A percentile compares a stretch with the other conserved stretches of the same genome.
Conservation (phyloP, 2,888 invertebrate genomes). For the Marasmarcha lunaedactyla region DNA sequence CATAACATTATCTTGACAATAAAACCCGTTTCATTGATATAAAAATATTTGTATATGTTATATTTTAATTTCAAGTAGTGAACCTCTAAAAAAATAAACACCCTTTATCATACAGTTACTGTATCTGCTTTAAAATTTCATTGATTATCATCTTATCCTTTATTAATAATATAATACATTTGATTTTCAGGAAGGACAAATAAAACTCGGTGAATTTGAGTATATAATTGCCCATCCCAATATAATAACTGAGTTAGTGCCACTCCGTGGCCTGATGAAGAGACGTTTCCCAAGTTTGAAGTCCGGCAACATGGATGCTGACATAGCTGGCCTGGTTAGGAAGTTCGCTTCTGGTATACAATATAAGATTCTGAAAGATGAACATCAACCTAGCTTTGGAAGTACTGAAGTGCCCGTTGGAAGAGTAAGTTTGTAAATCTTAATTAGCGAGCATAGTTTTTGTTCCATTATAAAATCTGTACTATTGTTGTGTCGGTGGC, state of each 20-base stretch:
- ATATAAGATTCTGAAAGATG: slow-evolving; percentile 76
- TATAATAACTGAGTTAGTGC: slow-evolving; percentile 81
- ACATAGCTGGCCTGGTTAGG: slow-evolving; percentile 72
- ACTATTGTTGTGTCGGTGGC: too few species aligned
- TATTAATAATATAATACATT: not conserved
- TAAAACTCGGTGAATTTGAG: slow-evolving; percentile 77
- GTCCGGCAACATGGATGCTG: slow-evolving; percentile 74
- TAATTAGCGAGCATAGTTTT: not conserved
- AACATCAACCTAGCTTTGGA: slow-evolving; percentile 79
- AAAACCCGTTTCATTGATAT: too few species aligned
- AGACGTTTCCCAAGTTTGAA: slow-evolving; percentile 78
- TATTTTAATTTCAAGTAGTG: too few species aligned
- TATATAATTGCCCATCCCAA: slow-evolving; percentile 83
- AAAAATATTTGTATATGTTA: too few species aligned
- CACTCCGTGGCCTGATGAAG: slow-evolving; percentile 82
- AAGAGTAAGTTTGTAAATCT: slow-evolving; percentile 57
- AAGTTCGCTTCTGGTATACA: slow-evolving; percentile 78
- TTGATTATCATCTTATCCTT: not conserved
- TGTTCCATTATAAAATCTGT: not conserved
- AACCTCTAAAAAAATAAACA: too few species aligned
- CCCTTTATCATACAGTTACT: too few species aligned
- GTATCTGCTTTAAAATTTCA: not conserved
- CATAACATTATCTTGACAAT: too few species aligned
- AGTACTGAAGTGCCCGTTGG: slow-evolving; percentile 76
- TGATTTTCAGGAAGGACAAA: slow-evolving; percentile 70